Evolutionary conservation across 2,797 vertebrate species (phyloP).

Genomic region (Propithecus perrieri): DNA sequence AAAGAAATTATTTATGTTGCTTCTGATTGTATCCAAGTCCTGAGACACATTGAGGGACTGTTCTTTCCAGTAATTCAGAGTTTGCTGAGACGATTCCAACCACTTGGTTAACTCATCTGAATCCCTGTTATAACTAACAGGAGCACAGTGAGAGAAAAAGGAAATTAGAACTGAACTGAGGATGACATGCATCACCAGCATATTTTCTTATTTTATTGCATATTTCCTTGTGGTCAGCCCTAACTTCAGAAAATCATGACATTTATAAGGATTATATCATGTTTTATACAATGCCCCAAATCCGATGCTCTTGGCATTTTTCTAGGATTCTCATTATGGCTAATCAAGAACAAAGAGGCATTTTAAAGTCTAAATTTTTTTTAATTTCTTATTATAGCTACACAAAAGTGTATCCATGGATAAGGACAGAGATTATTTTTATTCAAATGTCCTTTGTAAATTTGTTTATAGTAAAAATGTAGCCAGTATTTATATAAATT

Average conservation of each 20-base stretch:
- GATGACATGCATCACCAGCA: accelerated
- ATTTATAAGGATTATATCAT: not conserved
- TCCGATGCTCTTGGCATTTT: not conserved
- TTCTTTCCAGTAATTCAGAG: conserved; percentile 86
- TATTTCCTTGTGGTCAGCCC: not conserved
- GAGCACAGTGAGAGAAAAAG: not conserved
- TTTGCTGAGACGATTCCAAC: conserved; percentile 88
- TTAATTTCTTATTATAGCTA: not conserved
- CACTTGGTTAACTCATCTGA: conserved; percentile 87
- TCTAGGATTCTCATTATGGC: not conserved
- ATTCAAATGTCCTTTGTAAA: not conserved
- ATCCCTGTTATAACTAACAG: conserved; percentile 88
- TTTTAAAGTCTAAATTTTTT: not conserved
- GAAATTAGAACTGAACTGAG: not conserved
- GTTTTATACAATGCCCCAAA: not conserved
- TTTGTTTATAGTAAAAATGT: not conserved
- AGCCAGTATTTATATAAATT: not conserved
- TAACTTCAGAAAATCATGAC: not conserved
- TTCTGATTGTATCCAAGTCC: conserved; percentile 83
- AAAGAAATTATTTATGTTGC: conserved; percentile 85
- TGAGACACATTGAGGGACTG: conserved; percentile 84
- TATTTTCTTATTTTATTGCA: not conserved
- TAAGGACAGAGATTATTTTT: not conserved
- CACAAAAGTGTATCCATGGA: not conserved
- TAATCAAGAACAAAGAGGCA: conserved; percentile 5